Conservation (phyloP, 2,797 vertebrate genomes). For the Acanthurus leucopareius region DNA sequence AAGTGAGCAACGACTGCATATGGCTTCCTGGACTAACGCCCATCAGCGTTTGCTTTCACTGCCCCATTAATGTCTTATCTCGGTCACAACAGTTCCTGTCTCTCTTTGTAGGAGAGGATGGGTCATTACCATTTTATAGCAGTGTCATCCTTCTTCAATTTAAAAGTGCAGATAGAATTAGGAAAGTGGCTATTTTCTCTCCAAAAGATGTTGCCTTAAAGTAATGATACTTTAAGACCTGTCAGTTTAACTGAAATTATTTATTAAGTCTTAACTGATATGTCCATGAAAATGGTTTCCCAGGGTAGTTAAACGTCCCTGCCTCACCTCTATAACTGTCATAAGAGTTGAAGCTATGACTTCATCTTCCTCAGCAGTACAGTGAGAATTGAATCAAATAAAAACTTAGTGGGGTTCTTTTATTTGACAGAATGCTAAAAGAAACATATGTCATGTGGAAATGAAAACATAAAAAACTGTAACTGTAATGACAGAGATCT, state of each 20-base stretch:
- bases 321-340: slow-evolving; percentile 22
- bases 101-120: slow-evolving; percentile 53
- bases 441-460: no score
- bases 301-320: slow-evolving; percentile 32
- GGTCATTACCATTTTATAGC: slow-evolving; percentile 70
- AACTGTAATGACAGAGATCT: no score
- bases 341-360: slow-evolving; percentile 25
- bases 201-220: slow-evolving; percentile 47
- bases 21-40: slow-evolving; percentile 24
- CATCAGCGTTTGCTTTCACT: slow-evolving; percentile 27
- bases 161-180: slow-evolving; percentile 48
- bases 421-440: neutral
- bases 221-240: slow-evolving; percentile 54
- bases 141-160: slow-evolving; percentile 57
- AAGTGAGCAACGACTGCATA: slow-evolving; percentile 43
- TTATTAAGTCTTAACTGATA: slow-evolving; percentile 52
- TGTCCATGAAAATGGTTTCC: slow-evolving; percentile 43
- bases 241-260: slow-evolving; percentile 59
- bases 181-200: slow-evolving; percentile 47
- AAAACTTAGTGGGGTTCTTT: neutral
- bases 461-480: no score
- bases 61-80: slow-evolving; percentile 56
- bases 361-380: slow-evolving; percentile 15
- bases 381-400: slow-evolving; percentile 14
- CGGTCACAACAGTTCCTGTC: slow-evolving; percentile 40